Evolutionary conservation across 2,888 invertebrate species (phyloP).

Genomic region (Trissolcus brochymenae): DNA sequence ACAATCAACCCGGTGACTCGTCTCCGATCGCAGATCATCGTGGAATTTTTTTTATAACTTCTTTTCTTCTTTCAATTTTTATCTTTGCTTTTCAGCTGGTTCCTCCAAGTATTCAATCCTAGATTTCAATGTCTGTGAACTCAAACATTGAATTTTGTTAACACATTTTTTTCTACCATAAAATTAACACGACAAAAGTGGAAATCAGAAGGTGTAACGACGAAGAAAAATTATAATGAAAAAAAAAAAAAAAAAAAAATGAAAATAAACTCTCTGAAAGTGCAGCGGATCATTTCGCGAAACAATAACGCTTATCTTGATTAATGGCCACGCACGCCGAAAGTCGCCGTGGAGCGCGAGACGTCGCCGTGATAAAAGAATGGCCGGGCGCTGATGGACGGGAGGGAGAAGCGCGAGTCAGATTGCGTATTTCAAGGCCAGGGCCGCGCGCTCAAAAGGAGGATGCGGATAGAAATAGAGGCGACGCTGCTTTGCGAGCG

Average conservation of each 20-base stretch:
- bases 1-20: too few species aligned
- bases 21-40: too few species aligned
- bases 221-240: background rate
- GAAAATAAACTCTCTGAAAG: constrained; percentile 6
- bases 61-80: too few species aligned
- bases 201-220: background rate
- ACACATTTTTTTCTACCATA: too few species aligned
- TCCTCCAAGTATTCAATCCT: too few species aligned
- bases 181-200: too few species aligned
- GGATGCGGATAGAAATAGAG: constrained; percentile 48
- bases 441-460: constrained; percentile 61
- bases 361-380: constrained; percentile 45
- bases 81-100: too few species aligned
- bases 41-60: too few species aligned
- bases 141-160: too few species aligned
- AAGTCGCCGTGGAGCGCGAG: constrained; percentile 39
- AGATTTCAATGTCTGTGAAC: too few species aligned
- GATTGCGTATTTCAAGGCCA: constrained; percentile 62
- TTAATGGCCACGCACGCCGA: constrained; percentile 34
- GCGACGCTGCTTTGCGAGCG: constrained; percentile 35
- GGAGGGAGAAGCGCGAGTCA: constrained; percentile 44
- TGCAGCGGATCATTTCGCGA: constrained; percentile 5
- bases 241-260: constrained; percentile 4
- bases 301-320: constrained; percentile 41
- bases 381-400: constrained; percentile 21